Conservation (phyloP, 2,888 invertebrate species). For the Hyalella azteca region DNA sequence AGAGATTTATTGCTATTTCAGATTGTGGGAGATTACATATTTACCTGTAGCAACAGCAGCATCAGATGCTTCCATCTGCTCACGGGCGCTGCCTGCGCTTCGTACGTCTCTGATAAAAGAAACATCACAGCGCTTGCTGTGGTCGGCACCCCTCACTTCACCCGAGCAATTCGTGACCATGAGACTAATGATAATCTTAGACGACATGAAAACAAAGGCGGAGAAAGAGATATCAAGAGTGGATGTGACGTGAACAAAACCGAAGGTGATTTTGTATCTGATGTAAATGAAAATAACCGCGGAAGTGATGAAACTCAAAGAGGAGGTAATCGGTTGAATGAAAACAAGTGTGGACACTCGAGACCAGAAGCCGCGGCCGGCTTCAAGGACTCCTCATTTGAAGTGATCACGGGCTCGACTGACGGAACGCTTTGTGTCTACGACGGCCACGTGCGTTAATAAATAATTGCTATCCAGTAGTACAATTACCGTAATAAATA, state of each 20-base stretch:
- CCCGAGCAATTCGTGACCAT: too few relatives aligned
- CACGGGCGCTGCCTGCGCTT: conserved; percentile 44
- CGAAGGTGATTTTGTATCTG: neutral
- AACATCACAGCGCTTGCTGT: conserved; percentile 49
- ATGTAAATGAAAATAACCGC: neutral
- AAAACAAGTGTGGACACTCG: too few relatives aligned
- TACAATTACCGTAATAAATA: too few relatives aligned
- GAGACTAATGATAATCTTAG: neutral
- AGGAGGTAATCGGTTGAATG: neutral
- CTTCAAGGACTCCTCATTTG: conserved; percentile 21
- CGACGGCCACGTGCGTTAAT: conserved; percentile 51
- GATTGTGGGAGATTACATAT: conserved; percentile 49
- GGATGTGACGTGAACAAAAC: neutral
- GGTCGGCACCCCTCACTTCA: conserved; percentile 42
- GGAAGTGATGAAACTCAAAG: neutral
- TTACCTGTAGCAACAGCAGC: conserved; percentile 49
- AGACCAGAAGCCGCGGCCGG: neutral
- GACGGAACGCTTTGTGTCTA: conserved; percentile 50
- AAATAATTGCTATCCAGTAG: too few relatives aligned
- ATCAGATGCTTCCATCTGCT: conserved; percentile 48
- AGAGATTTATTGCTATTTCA: neutral
- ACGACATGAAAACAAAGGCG: neutral
- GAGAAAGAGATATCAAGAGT: too few relatives aligned
- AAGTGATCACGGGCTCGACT: conserved; percentile 51
- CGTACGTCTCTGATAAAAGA: conserved; percentile 46